Evolutionary conservation across 1,140 invertebrate species (phyloP).

Genomic region (Monomorium pharaonis): DNA sequence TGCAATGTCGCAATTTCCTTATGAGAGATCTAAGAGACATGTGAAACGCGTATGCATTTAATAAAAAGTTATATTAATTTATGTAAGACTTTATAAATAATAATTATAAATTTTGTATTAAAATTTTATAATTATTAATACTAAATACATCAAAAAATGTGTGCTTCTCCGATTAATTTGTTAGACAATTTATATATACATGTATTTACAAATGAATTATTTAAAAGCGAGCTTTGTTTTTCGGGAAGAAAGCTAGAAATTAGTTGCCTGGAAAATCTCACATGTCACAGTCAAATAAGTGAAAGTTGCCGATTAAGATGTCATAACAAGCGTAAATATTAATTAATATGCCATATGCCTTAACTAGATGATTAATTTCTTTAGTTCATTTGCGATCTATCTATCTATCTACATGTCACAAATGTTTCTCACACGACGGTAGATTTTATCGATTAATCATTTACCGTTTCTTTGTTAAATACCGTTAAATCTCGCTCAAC

Average conservation of each 20-base stretch:
- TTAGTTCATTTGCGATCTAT: background rate
- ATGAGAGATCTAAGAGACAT: background rate
- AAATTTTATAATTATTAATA: background rate
- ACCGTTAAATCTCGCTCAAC: slow-evolving; percentile 38
- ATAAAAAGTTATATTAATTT: background rate
- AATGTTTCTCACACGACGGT: background rate
- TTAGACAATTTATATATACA: background rate
- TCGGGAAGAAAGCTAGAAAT: background rate
- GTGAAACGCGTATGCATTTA: background rate
- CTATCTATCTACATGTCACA: background rate
- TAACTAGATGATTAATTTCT: slow-evolving; percentile 27
- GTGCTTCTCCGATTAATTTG: background rate
- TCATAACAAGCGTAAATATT: background rate
- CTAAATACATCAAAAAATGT: background rate
- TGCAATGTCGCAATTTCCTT: background rate
- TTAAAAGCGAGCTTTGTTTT: background rate
- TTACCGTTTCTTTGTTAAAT: slow-evolving; percentile 41
- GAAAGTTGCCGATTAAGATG: background rate
- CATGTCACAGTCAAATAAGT: background rate
- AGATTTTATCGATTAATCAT: slow-evolving; percentile 43
- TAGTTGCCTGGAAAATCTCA: background rate
- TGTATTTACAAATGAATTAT: background rate
- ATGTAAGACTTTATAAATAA: background rate
- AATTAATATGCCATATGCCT: background rate
- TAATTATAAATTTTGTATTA: background rate